Base-by-base conservation (phyloP, 30 jellyfish, hydroid and myxozoan genomes). In the Chironex yamaguchii region DNA sequence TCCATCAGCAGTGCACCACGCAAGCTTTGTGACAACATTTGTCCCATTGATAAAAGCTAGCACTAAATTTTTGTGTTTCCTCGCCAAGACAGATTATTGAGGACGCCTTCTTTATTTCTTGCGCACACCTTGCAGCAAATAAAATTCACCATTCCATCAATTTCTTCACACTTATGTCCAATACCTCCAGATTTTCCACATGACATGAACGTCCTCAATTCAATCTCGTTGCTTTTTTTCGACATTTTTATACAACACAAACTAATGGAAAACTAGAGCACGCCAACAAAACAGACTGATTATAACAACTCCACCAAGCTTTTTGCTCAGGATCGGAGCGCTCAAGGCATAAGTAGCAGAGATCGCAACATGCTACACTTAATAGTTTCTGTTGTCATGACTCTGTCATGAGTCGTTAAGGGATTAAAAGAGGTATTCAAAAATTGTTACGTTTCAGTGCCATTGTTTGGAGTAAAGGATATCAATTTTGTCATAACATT, bases 1-100 rank as follows among this genome's bases (percentile, higher is more conserved):
- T 13, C 95, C 91, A 31, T 89, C 97, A 17, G 89, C 88, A 20
- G 97, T 79, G 33, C 78, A 31, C 27, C 84, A 68, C 21, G 68
- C 90, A 3, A 79, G 70, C 74, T 89, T 89, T 20, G 54, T 51
- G 27, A 27, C 34, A 58, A 49, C 54, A 27, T 62, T 49, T 2
- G 91, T 81, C 26, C 91, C 91, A 33, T 62, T 31, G 76, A 64
- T 66, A 69, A 81, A 81, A 0, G 88, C 74, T 32, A 22, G 0
- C 9, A 77, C 88, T 3, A 87, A 63, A 35, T 32, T 34, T 79
- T 79, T 53, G 89, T 26, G 49, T 21, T 54, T 2, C 90, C 90
- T 28, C 32, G 29, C 31, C 58, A 0, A 9, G 89, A 9, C 12
- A 87, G 88, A 28, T 33, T n/a, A 0, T 62, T 24, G 0, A 62